These are phyloP conservation scores for Ramazzottius varieornatus DNA, from an alignment of 2,888 invertebrate genomes.

Conservation along the genomic window DNA sequence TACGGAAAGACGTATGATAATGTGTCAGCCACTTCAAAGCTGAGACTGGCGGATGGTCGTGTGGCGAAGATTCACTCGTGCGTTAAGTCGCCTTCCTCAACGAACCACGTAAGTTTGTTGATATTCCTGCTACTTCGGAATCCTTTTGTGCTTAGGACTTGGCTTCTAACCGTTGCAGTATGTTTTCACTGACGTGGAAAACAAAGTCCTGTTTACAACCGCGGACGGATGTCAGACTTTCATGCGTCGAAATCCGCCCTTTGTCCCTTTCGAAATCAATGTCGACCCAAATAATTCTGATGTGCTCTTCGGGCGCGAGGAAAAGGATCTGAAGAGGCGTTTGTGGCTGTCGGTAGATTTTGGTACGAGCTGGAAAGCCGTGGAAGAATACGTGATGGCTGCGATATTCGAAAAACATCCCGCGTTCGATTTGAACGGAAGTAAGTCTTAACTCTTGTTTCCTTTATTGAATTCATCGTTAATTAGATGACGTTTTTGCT, in stretches of 20 bases:
- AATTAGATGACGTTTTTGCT: not conserved
- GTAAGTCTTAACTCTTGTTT: not conserved
- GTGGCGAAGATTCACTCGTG: not conserved
- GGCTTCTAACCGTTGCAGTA: slow-evolving; percentile 49
- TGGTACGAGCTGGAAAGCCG: slow-evolving; percentile 39
- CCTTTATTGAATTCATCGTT: not conserved
- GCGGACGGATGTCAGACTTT: slow-evolving; percentile 25
- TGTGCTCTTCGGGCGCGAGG: not conserved
- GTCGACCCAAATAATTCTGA: not conserved
- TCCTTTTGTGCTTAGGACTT: slow-evolving; percentile 15
- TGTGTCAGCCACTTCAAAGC: not conserved
- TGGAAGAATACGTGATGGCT: slow-evolving; percentile 46
- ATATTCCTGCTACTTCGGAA: not conserved
- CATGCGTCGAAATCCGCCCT: not conserved
- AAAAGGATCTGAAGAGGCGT: slow-evolving; percentile 15
- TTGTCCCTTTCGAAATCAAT: not conserved
- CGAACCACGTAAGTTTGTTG: not conserved
- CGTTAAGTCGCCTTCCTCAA: not conserved
- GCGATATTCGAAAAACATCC: slow-evolving; percentile 21
- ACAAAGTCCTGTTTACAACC: slow-evolving; percentile 49
- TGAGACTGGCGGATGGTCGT: not conserved
- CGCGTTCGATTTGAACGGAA: not conserved
- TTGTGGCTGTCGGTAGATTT: slow-evolving; percentile 48
- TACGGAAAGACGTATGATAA: not conserved
- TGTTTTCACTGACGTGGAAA: slow-evolving; percentile 50